Evolutionary conservation across 1,140 invertebrate species (phyloP).

Genomic region (Orius laevigatus): DNA sequence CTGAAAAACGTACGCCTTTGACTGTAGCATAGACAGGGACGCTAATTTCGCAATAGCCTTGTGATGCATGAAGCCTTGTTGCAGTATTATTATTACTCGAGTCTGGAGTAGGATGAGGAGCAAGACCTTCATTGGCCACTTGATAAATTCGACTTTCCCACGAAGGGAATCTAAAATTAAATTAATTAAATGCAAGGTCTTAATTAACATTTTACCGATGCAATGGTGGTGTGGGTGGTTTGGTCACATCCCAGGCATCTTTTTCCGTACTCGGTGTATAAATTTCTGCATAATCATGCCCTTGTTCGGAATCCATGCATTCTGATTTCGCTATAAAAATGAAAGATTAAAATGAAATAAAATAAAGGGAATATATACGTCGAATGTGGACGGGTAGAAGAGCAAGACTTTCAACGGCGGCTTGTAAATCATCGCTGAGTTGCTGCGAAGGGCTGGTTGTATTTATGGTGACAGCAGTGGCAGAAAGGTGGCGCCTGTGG

Average conservation of each 20-base stretch:
- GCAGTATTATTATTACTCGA: constrained; percentile 27
- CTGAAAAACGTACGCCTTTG: constrained; percentile 54
- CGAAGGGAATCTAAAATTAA: constrained; percentile 49
- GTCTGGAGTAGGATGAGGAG: constrained; percentile 30
- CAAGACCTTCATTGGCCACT: constrained; percentile 65
- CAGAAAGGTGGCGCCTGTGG: constrained; percentile 39
- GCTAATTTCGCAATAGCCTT: constrained; percentile 66
- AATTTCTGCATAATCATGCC: constrained; percentile 83
- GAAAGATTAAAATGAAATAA: constrained; percentile 24
- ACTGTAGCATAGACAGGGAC: constrained; percentile 91
- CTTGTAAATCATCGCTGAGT: constrained; percentile 34
- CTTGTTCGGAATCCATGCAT: constrained; percentile 31
- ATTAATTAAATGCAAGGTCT: neutral
- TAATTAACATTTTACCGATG: constrained; percentile 31
- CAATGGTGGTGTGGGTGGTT: constrained; percentile 75
- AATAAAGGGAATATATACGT: constrained; percentile 14
- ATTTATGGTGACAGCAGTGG: constrained; percentile 28
- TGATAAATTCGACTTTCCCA: constrained; percentile 92
- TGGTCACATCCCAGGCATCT: constrained; percentile 27
- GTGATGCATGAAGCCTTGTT: constrained; percentile 14
- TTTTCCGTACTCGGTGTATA: constrained; percentile 78
- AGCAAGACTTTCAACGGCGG: constrained; percentile 36
- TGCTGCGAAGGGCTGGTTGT: constrained; percentile 21
- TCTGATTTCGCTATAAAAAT: constrained; percentile 21
- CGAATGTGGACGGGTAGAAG: constrained; percentile 24